These are phyloP conservation scores for Stomatorhinus walkeri DNA, from an alignment of 2,797 vertebrate species.

Conservation along the genomic window DNA sequence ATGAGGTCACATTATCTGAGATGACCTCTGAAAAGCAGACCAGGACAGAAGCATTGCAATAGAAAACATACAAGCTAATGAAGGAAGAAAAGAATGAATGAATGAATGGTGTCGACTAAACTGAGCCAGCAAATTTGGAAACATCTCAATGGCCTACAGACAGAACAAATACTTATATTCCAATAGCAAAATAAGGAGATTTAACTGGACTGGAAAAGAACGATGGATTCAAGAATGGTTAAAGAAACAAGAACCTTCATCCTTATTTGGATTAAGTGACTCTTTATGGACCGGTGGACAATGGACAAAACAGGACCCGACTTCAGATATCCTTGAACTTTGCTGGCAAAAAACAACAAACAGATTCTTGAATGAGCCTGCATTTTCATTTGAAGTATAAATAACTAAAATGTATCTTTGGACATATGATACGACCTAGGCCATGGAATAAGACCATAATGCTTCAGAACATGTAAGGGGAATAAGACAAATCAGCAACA, in stretches of 20 bases:
- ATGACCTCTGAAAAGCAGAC: not conserved
- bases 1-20: not conserved
- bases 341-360: not conserved
- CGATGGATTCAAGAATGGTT: not conserved
- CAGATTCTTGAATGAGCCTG: not conserved
- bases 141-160: not conserved
- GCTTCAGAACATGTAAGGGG: not conserved
- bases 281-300: not conserved
- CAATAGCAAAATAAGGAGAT: not conserved
- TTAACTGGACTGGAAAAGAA: not conserved
- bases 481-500: not conserved
- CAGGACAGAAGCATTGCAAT: not conserved
- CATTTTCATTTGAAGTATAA: not conserved
- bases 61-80: not conserved
- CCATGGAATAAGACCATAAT: not conserved
- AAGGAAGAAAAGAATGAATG: not conserved
- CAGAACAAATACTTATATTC: not conserved
- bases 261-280: not conserved
- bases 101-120: not conserved
- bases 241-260: not conserved
- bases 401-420: not conserved
- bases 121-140: not conserved
- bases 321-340: not conserved
- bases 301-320: not conserved
- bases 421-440: not conserved